Evolutionary conservation across 2,113 vertebrate species (phyloP).

Genomic region (Arizona elegans): DNA sequence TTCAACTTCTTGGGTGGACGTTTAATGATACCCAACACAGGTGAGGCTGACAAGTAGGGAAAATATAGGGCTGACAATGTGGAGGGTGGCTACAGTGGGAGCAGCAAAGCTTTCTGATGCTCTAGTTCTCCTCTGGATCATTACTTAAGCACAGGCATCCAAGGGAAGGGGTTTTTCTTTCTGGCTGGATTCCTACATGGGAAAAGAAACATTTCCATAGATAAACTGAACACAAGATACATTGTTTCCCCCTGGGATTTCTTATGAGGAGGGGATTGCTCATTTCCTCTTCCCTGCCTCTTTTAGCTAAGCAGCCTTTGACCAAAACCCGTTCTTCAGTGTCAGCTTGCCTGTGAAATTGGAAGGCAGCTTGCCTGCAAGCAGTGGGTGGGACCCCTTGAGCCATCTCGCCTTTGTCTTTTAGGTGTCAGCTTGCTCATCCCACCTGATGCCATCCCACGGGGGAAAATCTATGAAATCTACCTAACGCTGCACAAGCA

Average conservation of each 20-base stretch:
- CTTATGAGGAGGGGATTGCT: not conserved
- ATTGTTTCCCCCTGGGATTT: not conserved
- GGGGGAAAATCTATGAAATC: conserved; percentile 98
- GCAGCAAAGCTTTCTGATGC: not conserved
- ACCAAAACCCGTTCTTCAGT: not conserved
- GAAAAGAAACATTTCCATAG: not conserved
- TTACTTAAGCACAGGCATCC: no score
- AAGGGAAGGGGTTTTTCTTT: not conserved
- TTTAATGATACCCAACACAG: conserved; percentile 92
- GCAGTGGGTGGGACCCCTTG: not conserved
- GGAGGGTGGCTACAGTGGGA: not conserved
- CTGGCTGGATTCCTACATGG: not conserved
- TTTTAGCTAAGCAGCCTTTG: not conserved
- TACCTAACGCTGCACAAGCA: conserved; percentile 96
- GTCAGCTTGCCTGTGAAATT: not conserved
- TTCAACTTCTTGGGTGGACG: conserved; percentile 97
- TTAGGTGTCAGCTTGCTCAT: conserved; percentile 97
- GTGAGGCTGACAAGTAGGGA: conserved; percentile 53
- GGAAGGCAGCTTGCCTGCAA: not conserved
- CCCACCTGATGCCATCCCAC: conserved; percentile 95
- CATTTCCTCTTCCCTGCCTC: not conserved
- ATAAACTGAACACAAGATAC: not conserved
- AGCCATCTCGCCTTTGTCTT: conserved; percentile 31
- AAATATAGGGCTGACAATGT: not conserved
- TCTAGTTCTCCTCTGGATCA: not conserved